A percentile compares a stretch with the other conserved stretches of the same genome.
Conservation (phyloP, 2,888 invertebrate genomes). For the Apeira syringaria region DNA sequence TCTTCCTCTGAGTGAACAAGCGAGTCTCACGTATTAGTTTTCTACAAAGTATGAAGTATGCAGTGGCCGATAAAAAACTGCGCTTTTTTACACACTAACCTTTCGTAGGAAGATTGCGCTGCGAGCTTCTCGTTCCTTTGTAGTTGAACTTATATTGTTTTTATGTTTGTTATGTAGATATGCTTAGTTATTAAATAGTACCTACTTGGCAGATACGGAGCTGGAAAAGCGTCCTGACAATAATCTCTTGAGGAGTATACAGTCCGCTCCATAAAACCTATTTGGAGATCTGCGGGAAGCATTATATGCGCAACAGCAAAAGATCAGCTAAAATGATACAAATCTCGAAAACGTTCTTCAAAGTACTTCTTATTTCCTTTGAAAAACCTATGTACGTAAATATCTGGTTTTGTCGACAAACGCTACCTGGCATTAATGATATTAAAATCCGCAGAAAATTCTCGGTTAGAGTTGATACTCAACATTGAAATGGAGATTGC, state of each 20-base stretch:
- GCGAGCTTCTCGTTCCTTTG: neutral
- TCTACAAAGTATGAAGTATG: neutral
- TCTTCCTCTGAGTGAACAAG: no score
- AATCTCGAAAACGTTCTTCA: no score
- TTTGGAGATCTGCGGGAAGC: no score
- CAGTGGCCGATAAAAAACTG: conserved; percentile 1
- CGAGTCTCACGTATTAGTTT: neutral
- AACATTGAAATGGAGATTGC: conserved; percentile 1
- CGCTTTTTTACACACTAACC: neutral
- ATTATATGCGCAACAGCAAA: no score
- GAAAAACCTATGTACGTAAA: no score
- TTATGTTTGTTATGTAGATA: neutral
- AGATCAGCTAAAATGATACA: no score
- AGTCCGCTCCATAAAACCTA: no score
- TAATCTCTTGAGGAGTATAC: no score
- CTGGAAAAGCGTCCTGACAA: no score
- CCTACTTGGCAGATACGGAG: no score
- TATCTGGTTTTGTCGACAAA: neutral
- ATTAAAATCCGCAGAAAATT: neutral
- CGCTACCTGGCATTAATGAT: neutral
- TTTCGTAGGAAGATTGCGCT: conserved; percentile 10
- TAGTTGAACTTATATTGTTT: conserved; percentile 2
- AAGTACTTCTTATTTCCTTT: no score
- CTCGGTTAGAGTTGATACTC: conserved; percentile 2
- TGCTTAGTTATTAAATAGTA: no score